Conservation (phyloP, 2,888 invertebrate species). For the Tenthredo distinguenda region DNA sequence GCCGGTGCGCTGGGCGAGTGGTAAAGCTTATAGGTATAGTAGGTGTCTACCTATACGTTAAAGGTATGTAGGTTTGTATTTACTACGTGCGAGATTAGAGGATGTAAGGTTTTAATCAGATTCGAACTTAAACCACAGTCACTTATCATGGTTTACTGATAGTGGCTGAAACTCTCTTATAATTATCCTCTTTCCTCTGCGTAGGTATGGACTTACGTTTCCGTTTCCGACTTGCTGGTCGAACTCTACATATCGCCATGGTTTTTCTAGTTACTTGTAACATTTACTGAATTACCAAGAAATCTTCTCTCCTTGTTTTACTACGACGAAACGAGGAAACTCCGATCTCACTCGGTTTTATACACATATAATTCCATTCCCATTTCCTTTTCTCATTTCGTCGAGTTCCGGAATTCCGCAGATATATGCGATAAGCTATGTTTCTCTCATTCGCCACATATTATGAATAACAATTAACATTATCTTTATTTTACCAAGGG, state of each 20-base stretch:
- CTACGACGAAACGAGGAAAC: neutral
- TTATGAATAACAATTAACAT: neutral
- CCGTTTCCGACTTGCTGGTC: neutral
- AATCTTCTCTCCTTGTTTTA: neutral
- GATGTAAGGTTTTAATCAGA: neutral
- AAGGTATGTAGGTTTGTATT: neutral
- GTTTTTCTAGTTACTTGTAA: neutral
- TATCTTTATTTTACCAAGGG: neutral
- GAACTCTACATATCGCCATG: neutral
- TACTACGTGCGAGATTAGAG: neutral
- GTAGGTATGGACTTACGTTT: neutral
- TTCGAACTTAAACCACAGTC: neutral
- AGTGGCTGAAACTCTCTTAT: neutral
- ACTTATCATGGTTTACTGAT: neutral
- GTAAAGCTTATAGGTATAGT: slow-evolving; percentile 1
- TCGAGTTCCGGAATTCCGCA: neutral
- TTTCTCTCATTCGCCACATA: neutral
- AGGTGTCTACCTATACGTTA: neutral
- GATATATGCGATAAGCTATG: neutral
- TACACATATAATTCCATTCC: neutral
- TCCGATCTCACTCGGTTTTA: neutral
- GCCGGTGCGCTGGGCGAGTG: neutral
- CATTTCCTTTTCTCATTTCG: neutral
- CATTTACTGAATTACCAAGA: neutral
- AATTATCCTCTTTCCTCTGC: neutral